Base-by-base conservation (phyloP, 1,140 invertebrate species). In the Phocides pigmalion region DNA sequence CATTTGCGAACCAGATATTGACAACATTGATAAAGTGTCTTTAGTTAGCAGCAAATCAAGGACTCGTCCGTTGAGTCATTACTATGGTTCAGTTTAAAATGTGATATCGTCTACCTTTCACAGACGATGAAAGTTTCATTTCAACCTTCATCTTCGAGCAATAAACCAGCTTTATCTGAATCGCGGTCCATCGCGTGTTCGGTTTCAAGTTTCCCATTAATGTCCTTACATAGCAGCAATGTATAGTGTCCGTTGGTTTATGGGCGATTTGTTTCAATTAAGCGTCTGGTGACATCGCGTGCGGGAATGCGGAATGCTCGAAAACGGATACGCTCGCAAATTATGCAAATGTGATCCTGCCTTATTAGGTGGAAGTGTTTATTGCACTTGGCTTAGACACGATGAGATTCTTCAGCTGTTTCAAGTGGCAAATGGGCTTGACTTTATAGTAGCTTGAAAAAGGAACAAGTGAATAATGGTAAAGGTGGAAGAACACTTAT, bases 261-360 rank as follows among this genome's bases (percentile, higher is more conserved):
- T 56, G 22, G 53, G 39, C 53, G 39, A 56, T 56, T 56, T 56
- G 53, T 56, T 56, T 56, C 53, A 56, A 56, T 58, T 58, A 58
- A 58, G 41, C 22, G 39, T 58, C 14, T 56, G 53, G 39, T 32
- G 54, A 62, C 47, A 63, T 62, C 19, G 59, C 61, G 47, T 63
- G 47, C 17, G 3, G 49, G 49, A 63, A 63, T 63, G 61, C 61
- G 61, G 59, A 62, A 50, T 62, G 46, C 42, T 35, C 54, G 41
- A 59, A 46, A 46, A 59, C 41, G 54, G 41, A 59, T 59, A 46
- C 42, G 25, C 9, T 32, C 22, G 22, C 41, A 59, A 59, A 59
- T 59, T 59, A 59, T 59, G 54, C 54, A 59, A 59, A 59, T 59
- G 54, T 8, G 41, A 35, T 58, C 39, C 17, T 28, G 53, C 53